Evolutionary conservation across 2,888 invertebrate species (phyloP).

Genomic region (Acrobasis suavella): DNA sequence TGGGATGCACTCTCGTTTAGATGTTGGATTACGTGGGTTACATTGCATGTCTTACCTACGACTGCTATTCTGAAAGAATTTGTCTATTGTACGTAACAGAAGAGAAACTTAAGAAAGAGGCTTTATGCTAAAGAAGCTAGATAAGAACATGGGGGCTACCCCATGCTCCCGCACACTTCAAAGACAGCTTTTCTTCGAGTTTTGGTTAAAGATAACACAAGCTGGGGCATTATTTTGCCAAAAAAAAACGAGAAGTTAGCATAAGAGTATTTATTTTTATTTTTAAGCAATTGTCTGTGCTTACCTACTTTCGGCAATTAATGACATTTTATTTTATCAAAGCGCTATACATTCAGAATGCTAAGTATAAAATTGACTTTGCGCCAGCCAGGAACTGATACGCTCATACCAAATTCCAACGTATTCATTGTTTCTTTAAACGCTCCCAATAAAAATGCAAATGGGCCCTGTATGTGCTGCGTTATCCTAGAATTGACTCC

Average conservation of each 20-base stretch:
- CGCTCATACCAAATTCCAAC: conserved; percentile 35
- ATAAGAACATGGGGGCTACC: too few species aligned
- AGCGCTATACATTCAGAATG: neutral
- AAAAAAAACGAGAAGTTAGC: too few species aligned
- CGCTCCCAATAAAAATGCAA: conserved; percentile 77
- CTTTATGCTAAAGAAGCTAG: too few species aligned
- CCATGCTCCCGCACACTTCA: too few species aligned
- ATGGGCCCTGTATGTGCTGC: conserved; percentile 59
- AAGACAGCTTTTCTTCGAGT: too few species aligned
- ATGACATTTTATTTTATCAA: too few species aligned
- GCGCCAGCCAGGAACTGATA: conserved; percentile 8
- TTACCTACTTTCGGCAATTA: too few species aligned
- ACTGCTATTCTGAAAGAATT: neutral
- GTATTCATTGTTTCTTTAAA: conserved; percentile 71
- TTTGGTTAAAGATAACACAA: too few species aligned
- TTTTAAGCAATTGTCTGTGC: too few species aligned
- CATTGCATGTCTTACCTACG: neutral
- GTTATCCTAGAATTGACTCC: conserved; percentile 56
- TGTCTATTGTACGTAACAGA: neutral
- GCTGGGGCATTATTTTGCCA: too few species aligned
- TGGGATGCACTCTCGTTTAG: conserved; percentile 43
- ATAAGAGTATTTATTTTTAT: too few species aligned
- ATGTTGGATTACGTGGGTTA: conserved; percentile 23
- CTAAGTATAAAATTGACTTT: neutral
- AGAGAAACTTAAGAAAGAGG: too few species aligned